Conservation (phyloP, 2,888 invertebrate species). For the Xestoiulus laeticollis region DNA sequence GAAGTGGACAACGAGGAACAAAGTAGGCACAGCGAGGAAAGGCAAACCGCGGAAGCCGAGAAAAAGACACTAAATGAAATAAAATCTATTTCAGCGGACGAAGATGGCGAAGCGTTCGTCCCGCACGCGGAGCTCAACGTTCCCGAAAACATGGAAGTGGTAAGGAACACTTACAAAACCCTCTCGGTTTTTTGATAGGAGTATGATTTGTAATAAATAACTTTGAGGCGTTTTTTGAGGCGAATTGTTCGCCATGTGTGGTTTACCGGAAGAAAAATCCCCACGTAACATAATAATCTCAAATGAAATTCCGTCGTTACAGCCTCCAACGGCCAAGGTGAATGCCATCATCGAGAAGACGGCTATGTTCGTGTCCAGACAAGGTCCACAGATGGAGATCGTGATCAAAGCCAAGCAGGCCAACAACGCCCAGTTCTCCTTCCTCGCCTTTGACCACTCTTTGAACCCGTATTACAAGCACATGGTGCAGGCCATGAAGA, state of each 20-base stretch:
- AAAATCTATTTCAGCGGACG: conserved; percentile 66
- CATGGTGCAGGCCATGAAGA: conserved; percentile 64
- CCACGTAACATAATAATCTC: background rate
- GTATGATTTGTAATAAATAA: no score
- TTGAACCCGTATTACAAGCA: conserved; percentile 91
- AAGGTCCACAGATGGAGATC: conserved; percentile 98
- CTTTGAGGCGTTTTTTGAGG: no score
- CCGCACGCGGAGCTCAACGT: conserved; percentile 78
- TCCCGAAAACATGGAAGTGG: conserved; percentile 73
- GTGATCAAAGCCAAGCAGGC: conserved; percentile 96
- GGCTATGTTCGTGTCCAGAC: conserved; percentile 70
- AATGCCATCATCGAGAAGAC: conserved; percentile 95
- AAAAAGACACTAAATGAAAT: background rate
- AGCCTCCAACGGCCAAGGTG: conserved; percentile 88
- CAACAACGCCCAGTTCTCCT: conserved; percentile 91
- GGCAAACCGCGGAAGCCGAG: background rate
- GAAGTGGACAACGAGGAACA: conserved; percentile 6
- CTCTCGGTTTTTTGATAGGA: no score
- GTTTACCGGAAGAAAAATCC: no score
- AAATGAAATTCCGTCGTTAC: conserved; percentile 55
- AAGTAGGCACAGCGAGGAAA: background rate
- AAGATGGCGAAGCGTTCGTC: conserved; percentile 73
- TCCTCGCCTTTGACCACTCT: conserved; percentile 84
- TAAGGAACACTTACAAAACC: conserved; percentile 61
- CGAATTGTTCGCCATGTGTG: no score